Evolutionary conservation across 64 coral and sea anemone genomes (phyloP).

Genomic region (Montipora capricornis): DNA sequence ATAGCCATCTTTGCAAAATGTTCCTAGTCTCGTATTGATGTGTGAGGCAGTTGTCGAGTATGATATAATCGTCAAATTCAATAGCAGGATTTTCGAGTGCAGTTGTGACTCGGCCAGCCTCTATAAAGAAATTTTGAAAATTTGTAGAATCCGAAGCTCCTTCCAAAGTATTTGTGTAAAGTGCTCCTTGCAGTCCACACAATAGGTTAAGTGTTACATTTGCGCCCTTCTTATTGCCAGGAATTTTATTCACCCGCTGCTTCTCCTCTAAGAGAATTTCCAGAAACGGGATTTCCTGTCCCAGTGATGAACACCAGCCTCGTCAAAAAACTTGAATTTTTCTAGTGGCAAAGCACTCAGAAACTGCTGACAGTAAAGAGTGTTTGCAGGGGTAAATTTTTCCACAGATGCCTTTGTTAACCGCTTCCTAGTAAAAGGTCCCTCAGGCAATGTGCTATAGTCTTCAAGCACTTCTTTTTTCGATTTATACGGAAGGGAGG

Average conservation of each 20-base stretch:
- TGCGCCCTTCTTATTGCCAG: constrained; percentile 40
- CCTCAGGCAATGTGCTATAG: too few species aligned
- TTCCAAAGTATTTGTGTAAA: constrained; percentile 70
- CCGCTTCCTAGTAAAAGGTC: too few species aligned
- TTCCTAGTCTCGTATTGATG: constrained; percentile 52
- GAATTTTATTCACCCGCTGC: constrained; percentile 42
- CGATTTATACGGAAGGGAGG: too few species aligned
- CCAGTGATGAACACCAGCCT: too few species aligned
- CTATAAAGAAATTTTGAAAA: constrained; percentile 57
- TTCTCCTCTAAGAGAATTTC: constrained; percentile 38
- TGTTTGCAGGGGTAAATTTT: neutral
- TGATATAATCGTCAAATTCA: constrained; percentile 56
- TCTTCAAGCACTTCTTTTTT: too few species aligned
- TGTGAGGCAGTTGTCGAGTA: constrained; percentile 59
- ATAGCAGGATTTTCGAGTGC: constrained; percentile 43
- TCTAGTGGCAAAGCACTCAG: too few species aligned
- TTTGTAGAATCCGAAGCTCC: constrained; percentile 50
- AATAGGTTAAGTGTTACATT: constrained; percentile 67
- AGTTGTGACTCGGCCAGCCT: constrained; percentile 57
- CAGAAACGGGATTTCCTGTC: too few species aligned
- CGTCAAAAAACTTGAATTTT: too few species aligned
- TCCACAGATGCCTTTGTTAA: too few species aligned
- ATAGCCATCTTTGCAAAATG: constrained; percentile 47
- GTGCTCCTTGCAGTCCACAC: constrained; percentile 71
- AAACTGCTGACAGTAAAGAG: neutral